phyloP scores from a whole-genome alignment of 1,140 invertebrate species.

The Pinna nobilis region DNA sequence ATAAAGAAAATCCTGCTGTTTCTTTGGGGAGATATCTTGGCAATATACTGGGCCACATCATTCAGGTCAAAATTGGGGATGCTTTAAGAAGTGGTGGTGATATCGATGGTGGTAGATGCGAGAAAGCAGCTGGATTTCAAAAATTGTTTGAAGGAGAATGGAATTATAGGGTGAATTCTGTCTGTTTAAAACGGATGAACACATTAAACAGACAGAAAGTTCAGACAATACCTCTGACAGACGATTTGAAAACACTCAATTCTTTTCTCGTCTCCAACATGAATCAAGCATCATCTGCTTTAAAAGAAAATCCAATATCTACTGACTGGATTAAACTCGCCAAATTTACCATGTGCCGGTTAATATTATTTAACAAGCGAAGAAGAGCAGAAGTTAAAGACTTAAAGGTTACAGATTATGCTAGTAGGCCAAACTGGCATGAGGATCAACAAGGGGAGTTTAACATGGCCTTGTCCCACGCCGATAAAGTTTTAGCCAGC shows the following conservation, averaged over 20 bases:
- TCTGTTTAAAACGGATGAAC: conserved; percentile 20
- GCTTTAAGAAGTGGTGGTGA: conserved; percentile 17
- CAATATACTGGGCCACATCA: conserved; percentile 35
- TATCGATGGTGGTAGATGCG: background rate
- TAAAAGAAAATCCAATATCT: background rate
- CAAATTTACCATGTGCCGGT: conserved; percentile 16
- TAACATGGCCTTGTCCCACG: conserved; percentile 21
- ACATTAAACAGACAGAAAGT: conserved; percentile 23
- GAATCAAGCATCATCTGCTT: background rate
- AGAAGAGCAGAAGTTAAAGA: conserved; percentile 37
- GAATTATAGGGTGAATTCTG: conserved; percentile 30
- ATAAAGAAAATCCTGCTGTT: conserved; percentile 21
- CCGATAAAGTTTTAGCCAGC: conserved; percentile 13
- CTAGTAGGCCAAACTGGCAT: conserved; percentile 19
- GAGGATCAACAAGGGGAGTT: conserved; percentile 20
- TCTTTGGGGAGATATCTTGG: conserved; percentile 32
- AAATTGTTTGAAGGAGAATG: conserved; percentile 34
- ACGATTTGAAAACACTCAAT: conserved; percentile 32
- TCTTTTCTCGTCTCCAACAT: conserved; percentile 16
- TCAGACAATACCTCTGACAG: conserved; percentile 31
- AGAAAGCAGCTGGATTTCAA: conserved; percentile 18
- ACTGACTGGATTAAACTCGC: conserved; percentile 14
- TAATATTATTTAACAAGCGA: conserved; percentile 39
- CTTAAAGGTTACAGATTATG: conserved; percentile 31
- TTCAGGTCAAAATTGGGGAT: conserved; percentile 27